A percentile compares a stretch with the other conserved stretches of the same genome.
phyloP scores from a whole-genome alignment of 2,888 invertebrate genomes.

The Caradrina clavipalpis region DNA sequence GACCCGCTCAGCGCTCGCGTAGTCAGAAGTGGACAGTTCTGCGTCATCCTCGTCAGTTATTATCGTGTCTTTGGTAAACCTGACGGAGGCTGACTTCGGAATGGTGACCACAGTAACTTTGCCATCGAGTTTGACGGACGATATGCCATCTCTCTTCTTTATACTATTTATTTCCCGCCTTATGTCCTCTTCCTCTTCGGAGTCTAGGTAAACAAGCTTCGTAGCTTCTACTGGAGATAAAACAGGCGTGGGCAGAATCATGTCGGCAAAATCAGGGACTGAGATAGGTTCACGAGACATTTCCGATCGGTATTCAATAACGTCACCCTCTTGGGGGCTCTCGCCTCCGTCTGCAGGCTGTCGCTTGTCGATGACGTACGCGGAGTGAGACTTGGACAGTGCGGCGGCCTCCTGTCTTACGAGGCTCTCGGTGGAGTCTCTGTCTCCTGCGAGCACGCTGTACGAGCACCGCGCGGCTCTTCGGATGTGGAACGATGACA shows the following conservation, averaged over 20 bases:
- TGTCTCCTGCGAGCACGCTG: constrained; percentile 92
- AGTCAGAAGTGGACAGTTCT: constrained; percentile 93
- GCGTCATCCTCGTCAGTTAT: constrained; percentile 90
- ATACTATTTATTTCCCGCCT: constrained; percentile 70
- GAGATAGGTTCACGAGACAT: constrained; percentile 93
- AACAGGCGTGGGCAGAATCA: constrained; percentile 92
- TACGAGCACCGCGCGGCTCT: constrained; percentile 93
- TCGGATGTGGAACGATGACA: constrained; percentile 93
- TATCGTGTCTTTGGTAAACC: constrained; percentile 89
- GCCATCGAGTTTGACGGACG: constrained; percentile 81
- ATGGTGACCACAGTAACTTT: constrained; percentile 87
- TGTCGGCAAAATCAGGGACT: constrained; percentile 93
- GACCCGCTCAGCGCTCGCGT: constrained; percentile 94
- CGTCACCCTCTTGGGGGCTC: constrained; percentile 77
- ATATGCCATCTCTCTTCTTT: constrained; percentile 70
- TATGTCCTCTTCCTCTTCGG: constrained; percentile 91
- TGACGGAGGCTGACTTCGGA: constrained; percentile 91
- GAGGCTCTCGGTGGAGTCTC: constrained; percentile 93
- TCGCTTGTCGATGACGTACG: constrained; percentile 89
- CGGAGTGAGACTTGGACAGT: constrained; percentile 91
- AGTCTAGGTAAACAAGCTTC: constrained; percentile 93
- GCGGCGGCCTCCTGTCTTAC: constrained; percentile 78
- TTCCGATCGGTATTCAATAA: constrained; percentile 74
- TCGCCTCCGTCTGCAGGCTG: constrained; percentile 74
- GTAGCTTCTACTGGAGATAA: constrained; percentile 93